Percentiles rank a stretch among this genome's conserved stretches.
Conservation (phyloP, 2,888 invertebrate species). For the Gnatocerus cornutus region DNA sequence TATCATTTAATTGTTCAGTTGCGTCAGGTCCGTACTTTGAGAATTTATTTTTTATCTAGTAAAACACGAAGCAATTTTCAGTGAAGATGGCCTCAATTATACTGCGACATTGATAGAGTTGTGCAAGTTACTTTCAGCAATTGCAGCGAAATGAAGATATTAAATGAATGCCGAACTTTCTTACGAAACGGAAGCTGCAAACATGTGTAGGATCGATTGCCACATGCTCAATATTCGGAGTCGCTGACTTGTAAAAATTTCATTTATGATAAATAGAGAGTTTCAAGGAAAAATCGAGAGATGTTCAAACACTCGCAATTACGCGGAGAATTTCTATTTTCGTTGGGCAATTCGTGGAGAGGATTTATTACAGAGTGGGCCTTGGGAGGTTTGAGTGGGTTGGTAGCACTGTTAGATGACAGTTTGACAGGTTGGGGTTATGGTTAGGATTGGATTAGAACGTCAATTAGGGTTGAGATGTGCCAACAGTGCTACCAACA, state of each 20-base stretch:
- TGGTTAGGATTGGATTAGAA: too few species aligned
- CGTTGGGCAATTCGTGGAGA: too few species aligned
- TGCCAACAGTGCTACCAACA: too few species aligned
- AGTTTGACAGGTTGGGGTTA: too few species aligned
- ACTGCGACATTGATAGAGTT: not conserved
- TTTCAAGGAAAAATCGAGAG: not conserved
- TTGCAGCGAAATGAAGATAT: not conserved
- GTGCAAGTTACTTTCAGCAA: not conserved
- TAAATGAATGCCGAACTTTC: not conserved
- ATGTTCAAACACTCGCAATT: too few species aligned
- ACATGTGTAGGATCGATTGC: slow-evolving; percentile 1
- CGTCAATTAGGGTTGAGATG: too few species aligned
- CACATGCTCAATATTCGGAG: not conserved
- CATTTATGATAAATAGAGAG: not conserved
- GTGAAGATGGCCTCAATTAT: slow-evolving; percentile 18
- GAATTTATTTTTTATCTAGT: slow-evolving; percentile 11
- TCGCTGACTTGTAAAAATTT: not conserved
- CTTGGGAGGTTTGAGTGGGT: too few species aligned
- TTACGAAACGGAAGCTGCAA: slow-evolving; percentile 10
- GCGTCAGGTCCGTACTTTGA: slow-evolving; percentile 16
- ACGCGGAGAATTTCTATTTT: too few species aligned
- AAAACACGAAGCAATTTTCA: slow-evolving; percentile 11
- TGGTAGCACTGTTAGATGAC: too few species aligned
- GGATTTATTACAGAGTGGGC: too few species aligned
- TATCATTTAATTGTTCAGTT: slow-evolving; percentile 29